Percentiles rank a stretch among this genome's conserved stretches.
These are phyloP conservation scores for Sepiola atlantica DNA, from an alignment of 2,888 invertebrate genomes.

Conservation along the genomic window DNA sequence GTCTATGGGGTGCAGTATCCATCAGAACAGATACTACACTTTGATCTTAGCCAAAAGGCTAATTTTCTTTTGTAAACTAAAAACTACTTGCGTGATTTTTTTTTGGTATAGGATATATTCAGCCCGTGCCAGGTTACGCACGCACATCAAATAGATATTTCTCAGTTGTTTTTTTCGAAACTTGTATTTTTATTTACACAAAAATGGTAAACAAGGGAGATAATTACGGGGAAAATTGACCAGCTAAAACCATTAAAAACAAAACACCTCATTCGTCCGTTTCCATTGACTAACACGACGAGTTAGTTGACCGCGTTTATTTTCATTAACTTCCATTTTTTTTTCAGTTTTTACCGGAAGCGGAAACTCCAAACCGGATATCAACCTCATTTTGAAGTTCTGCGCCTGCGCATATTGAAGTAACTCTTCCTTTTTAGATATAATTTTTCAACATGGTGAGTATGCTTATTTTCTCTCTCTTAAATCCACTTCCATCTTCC, in stretches of 20 bases:
- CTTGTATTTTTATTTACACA: too few species aligned
- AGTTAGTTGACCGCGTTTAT: not conserved
- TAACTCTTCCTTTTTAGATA: not conserved
- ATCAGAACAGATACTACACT: too few species aligned
- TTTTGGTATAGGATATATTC: too few species aligned
- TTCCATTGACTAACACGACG: not conserved
- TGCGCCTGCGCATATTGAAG: not conserved
- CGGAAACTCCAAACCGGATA: not conserved
- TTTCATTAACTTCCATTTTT: constrained; percentile 4
- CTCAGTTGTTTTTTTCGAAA: too few species aligned
- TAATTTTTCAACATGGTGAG: not conserved
- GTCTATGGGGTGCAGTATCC: too few species aligned
- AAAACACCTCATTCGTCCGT: not conserved
- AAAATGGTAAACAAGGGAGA: not conserved
- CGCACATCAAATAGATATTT: too few species aligned
- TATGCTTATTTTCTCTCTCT: not conserved
- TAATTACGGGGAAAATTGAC: constrained; percentile 12
- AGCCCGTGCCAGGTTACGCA: too few species aligned
- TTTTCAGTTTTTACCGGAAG: not conserved
- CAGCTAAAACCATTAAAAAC: not conserved
- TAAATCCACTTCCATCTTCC: not conserved
- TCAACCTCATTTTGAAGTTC: not conserved
- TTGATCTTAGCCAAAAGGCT: too few species aligned
- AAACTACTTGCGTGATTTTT: too few species aligned
- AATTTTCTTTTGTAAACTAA: too few species aligned